Conservation (phyloP, 2,888 invertebrate genomes). For the Ditula angustiorana region DNA sequence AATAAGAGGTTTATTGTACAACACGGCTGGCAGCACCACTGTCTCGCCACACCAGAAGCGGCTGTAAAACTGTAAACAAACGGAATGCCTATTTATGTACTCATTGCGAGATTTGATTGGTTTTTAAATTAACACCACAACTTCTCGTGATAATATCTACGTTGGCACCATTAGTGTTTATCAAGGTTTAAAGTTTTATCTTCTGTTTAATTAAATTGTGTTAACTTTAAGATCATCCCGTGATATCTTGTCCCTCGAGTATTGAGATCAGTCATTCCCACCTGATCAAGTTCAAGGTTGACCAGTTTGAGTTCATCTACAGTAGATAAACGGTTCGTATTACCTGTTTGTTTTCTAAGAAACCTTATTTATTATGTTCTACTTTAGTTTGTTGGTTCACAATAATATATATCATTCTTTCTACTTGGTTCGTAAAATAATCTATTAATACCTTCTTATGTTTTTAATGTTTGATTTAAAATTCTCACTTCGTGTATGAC, state of each 20-base stretch:
- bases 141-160: background rate
- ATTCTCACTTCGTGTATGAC: conserved; percentile 6
- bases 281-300: conserved; percentile 45
- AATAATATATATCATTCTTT: background rate
- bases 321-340: conserved; percentile 38
- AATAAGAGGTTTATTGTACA: too few species aligned
- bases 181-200: background rate
- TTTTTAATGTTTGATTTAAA: background rate
- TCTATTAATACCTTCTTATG: background rate
- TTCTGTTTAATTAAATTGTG: background rate
- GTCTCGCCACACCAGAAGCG: too few species aligned
- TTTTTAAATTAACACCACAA: background rate
- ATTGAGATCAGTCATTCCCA: conserved; percentile 10
- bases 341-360: conserved; percentile 4
- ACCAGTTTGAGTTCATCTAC: conserved; percentile 39
- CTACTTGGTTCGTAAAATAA: background rate
- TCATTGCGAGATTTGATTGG: background rate
- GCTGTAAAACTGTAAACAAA: background rate
- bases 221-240: background rate
- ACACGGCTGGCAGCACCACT: too few species aligned
- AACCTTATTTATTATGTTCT: conserved; percentile 1
- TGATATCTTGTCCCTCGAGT: conserved; percentile 6
- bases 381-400: background rate
- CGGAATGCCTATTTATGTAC: background rate
- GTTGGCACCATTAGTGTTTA: background rate